phyloP scores from a whole-genome alignment of 2,113 vertebrate species.

The Gavia stellata region DNA sequence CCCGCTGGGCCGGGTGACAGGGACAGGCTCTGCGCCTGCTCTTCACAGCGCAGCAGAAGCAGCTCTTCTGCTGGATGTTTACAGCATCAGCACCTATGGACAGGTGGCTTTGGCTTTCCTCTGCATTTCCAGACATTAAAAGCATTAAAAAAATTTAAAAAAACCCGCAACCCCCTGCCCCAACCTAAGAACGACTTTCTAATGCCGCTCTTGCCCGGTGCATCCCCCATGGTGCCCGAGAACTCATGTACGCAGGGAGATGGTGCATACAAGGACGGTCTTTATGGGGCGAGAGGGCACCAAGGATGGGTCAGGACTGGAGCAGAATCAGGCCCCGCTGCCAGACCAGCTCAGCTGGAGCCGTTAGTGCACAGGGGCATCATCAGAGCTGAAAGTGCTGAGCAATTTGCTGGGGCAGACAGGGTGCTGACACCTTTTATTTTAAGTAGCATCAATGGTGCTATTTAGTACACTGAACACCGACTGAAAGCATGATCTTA shows the following conservation, averaged over 20 bases:
- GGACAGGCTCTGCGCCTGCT: neutral
- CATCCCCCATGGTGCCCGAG: accelerated
- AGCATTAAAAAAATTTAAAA: neutral
- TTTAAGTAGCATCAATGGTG: neutral
- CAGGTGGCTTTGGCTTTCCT: accelerated
- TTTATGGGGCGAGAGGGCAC: accelerated
- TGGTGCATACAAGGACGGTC: neutral
- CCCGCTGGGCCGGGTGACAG: neutral
- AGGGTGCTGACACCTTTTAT: constrained; percentile 27
- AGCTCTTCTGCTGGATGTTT: neutral
- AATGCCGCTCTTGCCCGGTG: neutral
- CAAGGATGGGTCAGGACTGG: neutral
- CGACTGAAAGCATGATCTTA: neutral
- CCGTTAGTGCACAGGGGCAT: accelerated
- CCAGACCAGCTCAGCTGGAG: neutral
- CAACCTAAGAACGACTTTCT: neutral
- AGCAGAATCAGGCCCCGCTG: neutral
- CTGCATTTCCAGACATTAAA: neutral
- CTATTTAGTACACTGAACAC: neutral
- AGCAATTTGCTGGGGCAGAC: neutral
- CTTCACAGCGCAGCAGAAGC: neutral
- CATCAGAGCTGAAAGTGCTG: neutral
- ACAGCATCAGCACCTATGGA: neutral
- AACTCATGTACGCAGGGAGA: accelerated
- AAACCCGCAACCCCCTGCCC: neutral